These are phyloP conservation scores for Diceros bicornis DNA, from an alignment of 2,797 vertebrate genomes.

Conservation along the genomic window DNA sequence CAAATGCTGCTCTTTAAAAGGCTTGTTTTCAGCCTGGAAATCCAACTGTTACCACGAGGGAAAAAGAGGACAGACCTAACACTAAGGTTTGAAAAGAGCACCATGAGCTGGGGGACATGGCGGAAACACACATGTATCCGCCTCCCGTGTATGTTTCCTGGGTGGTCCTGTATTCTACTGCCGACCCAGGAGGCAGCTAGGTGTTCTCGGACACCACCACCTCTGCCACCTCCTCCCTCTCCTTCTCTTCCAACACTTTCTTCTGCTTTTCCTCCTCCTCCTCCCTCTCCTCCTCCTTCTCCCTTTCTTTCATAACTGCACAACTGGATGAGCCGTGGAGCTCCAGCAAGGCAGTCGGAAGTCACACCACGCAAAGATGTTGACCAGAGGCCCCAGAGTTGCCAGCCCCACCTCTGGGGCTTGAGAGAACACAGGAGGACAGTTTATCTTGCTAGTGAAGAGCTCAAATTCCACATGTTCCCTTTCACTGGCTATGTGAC, in stretches of 20 bases:
- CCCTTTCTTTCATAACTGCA: neutral
- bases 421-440: neutral
- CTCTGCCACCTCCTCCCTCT: neutral
- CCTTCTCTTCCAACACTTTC: neutral
- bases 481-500: neutral
- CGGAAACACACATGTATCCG: rapidly evolving
- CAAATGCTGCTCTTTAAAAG: neutral
- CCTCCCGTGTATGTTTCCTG: too few relatives aligned
- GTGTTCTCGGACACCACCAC: neutral
- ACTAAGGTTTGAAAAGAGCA: neutral
- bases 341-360: neutral
- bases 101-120: rapidly evolving
- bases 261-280: neutral
- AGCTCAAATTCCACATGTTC: neutral
- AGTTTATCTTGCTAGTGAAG: neutral
- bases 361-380: neutral
- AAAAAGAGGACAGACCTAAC: neutral
- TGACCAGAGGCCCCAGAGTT: neutral
- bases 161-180: neutral
- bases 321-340: neutral
- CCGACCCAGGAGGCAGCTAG: neutral
- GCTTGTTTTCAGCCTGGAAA: neutral
- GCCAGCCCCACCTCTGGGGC: neutral
- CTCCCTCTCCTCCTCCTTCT: neutral
- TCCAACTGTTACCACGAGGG: neutral